Evolutionary conservation across 2,888 invertebrate species (phyloP), one percentile per base, ranked within the genome.

Genomic region (Acanthosepion lycidas): DNA sequence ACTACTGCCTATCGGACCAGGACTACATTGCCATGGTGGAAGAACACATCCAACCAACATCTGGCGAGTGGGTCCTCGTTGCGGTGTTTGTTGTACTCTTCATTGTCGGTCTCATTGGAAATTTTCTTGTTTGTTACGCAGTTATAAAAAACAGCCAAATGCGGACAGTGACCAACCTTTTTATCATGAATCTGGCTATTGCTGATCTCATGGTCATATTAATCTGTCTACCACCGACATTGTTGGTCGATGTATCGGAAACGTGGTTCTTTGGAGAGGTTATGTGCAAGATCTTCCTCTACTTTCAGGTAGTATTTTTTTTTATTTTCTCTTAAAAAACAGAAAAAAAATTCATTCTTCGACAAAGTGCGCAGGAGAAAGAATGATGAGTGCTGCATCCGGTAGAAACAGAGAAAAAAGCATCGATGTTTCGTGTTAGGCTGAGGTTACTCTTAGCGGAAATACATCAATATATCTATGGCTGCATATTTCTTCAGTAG

Each of bases 101-200:
- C 97, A 97, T 98, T 23, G 98, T 98, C 94, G 99, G 99, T 0
- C 97, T 99, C 64, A 98, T 98, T 51, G 99, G 99, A 0, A 99
- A 99, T 97, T 98, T 98, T 2, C 97, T 99, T 94, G 99, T 99
- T 78, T 99, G 99, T 96, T 98, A 98, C 94, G 99, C 99, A 0
- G 99, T 99, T 49, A 98, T 98, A 97, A 98, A 98, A 95, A 99
- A 99, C 97, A 98, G 98, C 96, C 98, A 98, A 0, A 99, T 99
- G 99, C 98, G 99, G 95, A 99, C 99, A 0, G 99, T 99, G 93
- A 99, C 99, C 95, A 99, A 99, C 97, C 98, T 99, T 97, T 99
- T 99, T 97, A 98, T 99, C 97, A 99, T 99, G 95, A 99, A 99
- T 97, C 97, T 99, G 96, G 99, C 99, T 0, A 98, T 98, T 93